phyloP scores from a whole-genome alignment of 2,113 vertebrate genomes.

The Eulacestoma nigropectus region DNA sequence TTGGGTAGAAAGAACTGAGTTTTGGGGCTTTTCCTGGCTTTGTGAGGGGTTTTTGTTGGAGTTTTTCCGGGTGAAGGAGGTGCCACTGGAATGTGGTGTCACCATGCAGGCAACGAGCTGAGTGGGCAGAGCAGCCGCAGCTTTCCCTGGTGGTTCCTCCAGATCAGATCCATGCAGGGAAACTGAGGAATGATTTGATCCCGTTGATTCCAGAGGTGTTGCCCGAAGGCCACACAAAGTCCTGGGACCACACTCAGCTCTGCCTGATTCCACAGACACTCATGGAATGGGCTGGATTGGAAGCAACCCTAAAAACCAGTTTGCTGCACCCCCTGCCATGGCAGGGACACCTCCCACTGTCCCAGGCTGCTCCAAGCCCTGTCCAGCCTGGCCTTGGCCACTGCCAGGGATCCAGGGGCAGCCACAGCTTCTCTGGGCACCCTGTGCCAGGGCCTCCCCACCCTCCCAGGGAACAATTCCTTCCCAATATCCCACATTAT shows the following conservation, averaged over 20 bases:
- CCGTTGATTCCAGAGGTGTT: neutral
- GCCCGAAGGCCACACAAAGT: neutral
- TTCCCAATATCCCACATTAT: rapidly evolving
- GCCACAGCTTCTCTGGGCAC: neutral
- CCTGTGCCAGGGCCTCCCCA: neutral
- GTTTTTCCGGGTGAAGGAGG: neutral
- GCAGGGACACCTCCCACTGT: neutral
- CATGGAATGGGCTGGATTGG: neutral
- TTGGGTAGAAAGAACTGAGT: neutral
- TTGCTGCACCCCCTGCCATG: neutral
- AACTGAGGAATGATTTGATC: neutral
- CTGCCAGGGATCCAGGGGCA: neutral
- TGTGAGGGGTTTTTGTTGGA: neutral
- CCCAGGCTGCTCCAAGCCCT: neutral
- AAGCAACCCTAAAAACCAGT: neutral
- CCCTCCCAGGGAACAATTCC: neutral
- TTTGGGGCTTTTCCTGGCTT: neutral
- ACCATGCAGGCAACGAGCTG: neutral
- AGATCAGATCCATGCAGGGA: neutral
- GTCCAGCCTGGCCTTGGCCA: neutral
- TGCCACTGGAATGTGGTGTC: neutral
- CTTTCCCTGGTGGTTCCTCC: neutral
- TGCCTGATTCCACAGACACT: neutral
- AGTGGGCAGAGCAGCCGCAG: neutral
- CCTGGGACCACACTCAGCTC: neutral